phyloP scores from a whole-genome alignment of 2,888 invertebrate genomes.

The Stenchaetothrips biformis region DNA sequence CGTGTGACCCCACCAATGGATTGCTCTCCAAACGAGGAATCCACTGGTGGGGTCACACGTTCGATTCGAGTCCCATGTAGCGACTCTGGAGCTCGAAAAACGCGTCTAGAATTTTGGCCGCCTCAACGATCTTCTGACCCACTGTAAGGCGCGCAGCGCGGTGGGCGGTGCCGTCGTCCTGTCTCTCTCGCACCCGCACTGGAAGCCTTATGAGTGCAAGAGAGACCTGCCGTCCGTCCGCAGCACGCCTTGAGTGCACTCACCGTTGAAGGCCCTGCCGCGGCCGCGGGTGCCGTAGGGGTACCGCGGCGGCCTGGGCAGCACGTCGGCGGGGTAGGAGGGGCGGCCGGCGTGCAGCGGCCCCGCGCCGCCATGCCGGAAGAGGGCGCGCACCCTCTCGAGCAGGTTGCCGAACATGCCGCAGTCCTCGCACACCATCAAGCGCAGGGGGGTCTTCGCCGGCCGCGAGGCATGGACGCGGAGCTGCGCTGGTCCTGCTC shows the following conservation, averaged over 20 bases:
- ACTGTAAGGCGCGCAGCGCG: too few relatives aligned
- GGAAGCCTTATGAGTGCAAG: too few relatives aligned
- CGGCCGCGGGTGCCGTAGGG: neutral
- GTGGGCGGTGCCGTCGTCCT: too few relatives aligned
- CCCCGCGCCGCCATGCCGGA: neutral
- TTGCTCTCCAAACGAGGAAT: too few relatives aligned
- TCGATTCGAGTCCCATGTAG: too few relatives aligned
- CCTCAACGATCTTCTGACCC: too few relatives aligned
- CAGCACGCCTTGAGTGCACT: neutral
- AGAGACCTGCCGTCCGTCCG: too few relatives aligned
- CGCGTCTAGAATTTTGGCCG: too few relatives aligned
- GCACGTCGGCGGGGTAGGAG: constrained; percentile 6
- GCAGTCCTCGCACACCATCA: constrained; percentile 22
- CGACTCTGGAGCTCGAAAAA: too few relatives aligned
- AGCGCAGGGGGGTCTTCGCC: neutral
- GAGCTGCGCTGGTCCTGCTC: neutral
- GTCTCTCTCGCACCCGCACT: too few relatives aligned
- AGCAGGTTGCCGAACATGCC: constrained; percentile 17
- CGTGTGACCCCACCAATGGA: too few relatives aligned
- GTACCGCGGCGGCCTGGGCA: neutral
- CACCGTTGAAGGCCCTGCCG: neutral
- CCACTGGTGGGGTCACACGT: too few relatives aligned
- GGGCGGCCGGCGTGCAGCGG: neutral
- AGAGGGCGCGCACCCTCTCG: constrained; percentile 4
- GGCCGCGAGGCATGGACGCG: neutral